phyloP scores from a whole-genome alignment of 2,888 invertebrate species.

The Diogma glabrata region DNA sequence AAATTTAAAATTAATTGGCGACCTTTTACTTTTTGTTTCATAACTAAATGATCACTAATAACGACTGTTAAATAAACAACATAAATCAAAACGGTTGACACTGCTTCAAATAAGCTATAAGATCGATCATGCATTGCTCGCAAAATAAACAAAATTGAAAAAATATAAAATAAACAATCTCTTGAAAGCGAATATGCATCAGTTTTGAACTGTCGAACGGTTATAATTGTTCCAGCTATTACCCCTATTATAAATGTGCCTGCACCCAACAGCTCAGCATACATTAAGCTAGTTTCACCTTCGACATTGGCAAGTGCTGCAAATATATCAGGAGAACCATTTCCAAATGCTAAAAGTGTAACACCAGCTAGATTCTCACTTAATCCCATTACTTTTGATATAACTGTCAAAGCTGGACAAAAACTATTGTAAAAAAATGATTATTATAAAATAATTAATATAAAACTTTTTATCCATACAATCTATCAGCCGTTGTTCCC shows the following conservation, averaged over 20 bases:
- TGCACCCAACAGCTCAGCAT: conserved; percentile 41
- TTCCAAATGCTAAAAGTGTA: conserved; percentile 58
- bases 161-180: conserved; percentile 23
- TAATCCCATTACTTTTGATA: conserved; percentile 36
- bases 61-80: conserved; percentile 21
- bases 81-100: conserved; percentile 19
- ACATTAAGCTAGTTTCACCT: conserved; percentile 32
- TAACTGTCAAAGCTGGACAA: conserved; percentile 41
- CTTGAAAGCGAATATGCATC: conserved; percentile 20
- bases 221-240: conserved; percentile 44
- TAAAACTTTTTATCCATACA: conserved; percentile 33
- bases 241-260: conserved; percentile 49
- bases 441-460: conserved; percentile 4
- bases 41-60: conserved; percentile 22
- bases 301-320: conserved; percentile 42
- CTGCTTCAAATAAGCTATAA: conserved; percentile 19
- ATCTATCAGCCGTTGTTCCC: conserved; percentile 44
- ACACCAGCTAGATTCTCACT: conserved; percentile 50
- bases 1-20: background rate
- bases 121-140: conserved; percentile 19
- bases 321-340: conserved; percentile 58
- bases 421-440: conserved; percentile 35
- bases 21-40: too few species aligned
- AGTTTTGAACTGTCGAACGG: conserved; percentile 41
- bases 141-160: conserved; percentile 21